Evolutionary conservation across 2,797 vertebrate genomes (phyloP).

Genomic region (Onychomys leucogaster): DNA sequence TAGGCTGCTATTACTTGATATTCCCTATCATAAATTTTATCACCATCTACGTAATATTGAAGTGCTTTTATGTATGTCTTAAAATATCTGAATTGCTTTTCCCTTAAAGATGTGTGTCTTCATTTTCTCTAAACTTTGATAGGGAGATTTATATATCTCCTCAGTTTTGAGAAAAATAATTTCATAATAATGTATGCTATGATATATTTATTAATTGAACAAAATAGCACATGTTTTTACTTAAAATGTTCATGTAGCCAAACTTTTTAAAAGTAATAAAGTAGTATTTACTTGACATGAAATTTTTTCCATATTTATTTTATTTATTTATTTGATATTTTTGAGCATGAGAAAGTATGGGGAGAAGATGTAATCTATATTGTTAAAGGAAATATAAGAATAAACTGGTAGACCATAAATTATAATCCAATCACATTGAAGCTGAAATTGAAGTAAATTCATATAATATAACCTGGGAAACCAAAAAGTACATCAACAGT

Average conservation of each 20-base stretch:
- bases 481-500: not conserved
- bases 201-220: slow-evolving; percentile 23
- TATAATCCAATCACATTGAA: not conserved
- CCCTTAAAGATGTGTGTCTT: slow-evolving; percentile 34
- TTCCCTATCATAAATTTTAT: slow-evolving; percentile 50
- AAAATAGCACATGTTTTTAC: slow-evolving; percentile 19
- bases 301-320: not conserved
- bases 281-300: slow-evolving; percentile 21
- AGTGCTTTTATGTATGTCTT: slow-evolving; percentile 43
- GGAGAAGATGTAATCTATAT: slow-evolving; percentile 42
- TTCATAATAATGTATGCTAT: not conserved
- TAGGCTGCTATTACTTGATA: slow-evolving; percentile 51
- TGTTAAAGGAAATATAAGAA: slow-evolving; percentile 45
- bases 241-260: slow-evolving; percentile 14
- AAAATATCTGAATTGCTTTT: slow-evolving; percentile 69
- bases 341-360: not conserved
- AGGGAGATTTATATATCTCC: not conserved
- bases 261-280: slow-evolving; percentile 55
- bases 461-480: not conserved
- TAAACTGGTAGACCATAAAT: slow-evolving; percentile 2
- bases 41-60: slow-evolving; percentile 42
- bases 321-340: slow-evolving; percentile 5
- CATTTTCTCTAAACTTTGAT: not conserved
- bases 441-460: slow-evolving; percentile 20
- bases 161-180: slow-evolving; percentile 20